phyloP scores from a whole-genome alignment of 2,113 vertebrate genomes.

The Amphiprion percula region DNA sequence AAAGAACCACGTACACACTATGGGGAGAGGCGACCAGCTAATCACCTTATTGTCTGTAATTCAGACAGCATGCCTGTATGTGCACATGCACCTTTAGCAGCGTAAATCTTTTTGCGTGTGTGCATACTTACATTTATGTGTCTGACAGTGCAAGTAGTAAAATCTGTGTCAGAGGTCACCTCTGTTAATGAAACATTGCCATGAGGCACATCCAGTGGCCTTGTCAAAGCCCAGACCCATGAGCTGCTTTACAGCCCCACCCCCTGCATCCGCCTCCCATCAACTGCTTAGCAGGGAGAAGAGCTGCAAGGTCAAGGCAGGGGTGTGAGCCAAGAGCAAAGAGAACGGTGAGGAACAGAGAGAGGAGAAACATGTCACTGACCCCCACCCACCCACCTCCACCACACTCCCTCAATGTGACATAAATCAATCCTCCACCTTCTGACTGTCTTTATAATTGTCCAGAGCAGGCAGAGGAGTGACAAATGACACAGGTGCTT shows the following conservation, averaged over 20 bases:
- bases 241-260: slow-evolving; percentile 46
- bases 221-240: slow-evolving; percentile 59
- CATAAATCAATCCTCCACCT: slow-evolving; percentile 47
- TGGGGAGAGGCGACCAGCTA: background rate
- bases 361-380: slow-evolving; percentile 31
- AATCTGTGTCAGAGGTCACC: slow-evolving; percentile 49
- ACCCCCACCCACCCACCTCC: slow-evolving; percentile 34
- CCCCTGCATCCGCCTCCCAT: slow-evolving; percentile 36
- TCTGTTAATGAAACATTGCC: slow-evolving; percentile 46
- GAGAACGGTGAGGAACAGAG: slow-evolving; percentile 31
- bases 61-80: background rate
- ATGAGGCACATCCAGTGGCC: slow-evolving; percentile 42
- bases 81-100: background rate
- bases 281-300: slow-evolving; percentile 34
- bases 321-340: slow-evolving; percentile 21
- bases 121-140: slow-evolving; percentile 1
- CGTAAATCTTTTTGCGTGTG: background rate
- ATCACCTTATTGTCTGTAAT: background rate
- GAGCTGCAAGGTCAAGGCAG: slow-evolving; percentile 60
- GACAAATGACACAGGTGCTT: slow-evolving; percentile 34
- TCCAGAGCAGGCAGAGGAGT: slow-evolving; percentile 9
- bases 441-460: slow-evolving; percentile 31
- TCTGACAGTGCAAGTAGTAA: slow-evolving; percentile 20
- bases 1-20: background rate
- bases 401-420: slow-evolving; percentile 10